A percentile compares a stretch with the other conserved stretches of the same genome.
phyloP scores from a whole-genome alignment of 2,797 vertebrate species.

The Enteromius thamalakanensis region DNA sequence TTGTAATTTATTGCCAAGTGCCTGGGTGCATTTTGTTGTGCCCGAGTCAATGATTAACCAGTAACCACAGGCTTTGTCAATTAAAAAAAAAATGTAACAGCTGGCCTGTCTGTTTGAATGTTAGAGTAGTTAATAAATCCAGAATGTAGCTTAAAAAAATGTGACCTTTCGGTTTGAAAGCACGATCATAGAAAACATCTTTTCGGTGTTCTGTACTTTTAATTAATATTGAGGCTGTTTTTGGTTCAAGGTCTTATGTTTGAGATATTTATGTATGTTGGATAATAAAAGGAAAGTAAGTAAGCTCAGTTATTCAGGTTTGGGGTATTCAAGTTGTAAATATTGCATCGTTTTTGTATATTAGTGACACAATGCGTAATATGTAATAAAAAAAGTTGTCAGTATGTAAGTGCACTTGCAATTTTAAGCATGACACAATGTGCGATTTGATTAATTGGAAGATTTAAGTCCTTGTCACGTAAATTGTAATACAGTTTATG shows the following conservation, averaged over 20 bases:
- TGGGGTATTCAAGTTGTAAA: background rate
- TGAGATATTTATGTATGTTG: background rate
- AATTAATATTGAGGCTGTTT: background rate
- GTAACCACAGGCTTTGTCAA: slow-evolving; percentile 54
- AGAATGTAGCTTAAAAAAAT: slow-evolving; percentile 29
- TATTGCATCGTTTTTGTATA: background rate
- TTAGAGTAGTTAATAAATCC: slow-evolving; percentile 59
- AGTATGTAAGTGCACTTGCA: background rate
- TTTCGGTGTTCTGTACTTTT: background rate
- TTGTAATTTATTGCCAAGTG: slow-evolving; percentile 72
- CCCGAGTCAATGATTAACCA: slow-evolving; percentile 79
- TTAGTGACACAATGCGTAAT: background rate
- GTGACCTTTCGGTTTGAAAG: slow-evolving; percentile 32
- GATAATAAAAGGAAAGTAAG: background rate
- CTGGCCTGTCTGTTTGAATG: slow-evolving; percentile 45
- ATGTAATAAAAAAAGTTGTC: background rate
- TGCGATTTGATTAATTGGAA: background rate
- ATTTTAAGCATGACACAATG: background rate
- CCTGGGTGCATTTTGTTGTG: slow-evolving; percentile 66
- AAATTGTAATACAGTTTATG: background rate
- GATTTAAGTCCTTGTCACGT: background rate
- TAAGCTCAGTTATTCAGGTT: background rate
- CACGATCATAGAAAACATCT: background rate
- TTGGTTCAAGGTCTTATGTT: background rate
- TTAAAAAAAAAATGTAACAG: too few species aligned